Evolutionary conservation across 2,888 invertebrate genomes (phyloP).

Genomic region (Trachelus troglodyta): DNA sequence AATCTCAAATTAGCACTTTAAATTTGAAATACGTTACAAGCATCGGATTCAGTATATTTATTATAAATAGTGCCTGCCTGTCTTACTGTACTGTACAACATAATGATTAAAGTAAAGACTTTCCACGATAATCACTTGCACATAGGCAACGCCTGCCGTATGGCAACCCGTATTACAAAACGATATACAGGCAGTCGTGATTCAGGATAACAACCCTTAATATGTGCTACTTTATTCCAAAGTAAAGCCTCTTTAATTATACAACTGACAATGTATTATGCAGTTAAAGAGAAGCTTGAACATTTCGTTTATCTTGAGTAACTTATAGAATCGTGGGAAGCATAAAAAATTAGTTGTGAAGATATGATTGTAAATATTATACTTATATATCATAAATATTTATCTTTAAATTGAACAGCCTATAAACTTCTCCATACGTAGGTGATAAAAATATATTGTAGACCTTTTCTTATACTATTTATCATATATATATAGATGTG

Average conservation of each 20-base stretch:
- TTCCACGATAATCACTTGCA: not conserved
- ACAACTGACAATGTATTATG: not conserved
- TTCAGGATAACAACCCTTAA: not conserved
- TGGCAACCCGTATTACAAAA: not conserved
- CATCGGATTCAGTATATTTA: not conserved
- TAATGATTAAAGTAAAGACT: not conserved
- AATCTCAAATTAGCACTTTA: not conserved
- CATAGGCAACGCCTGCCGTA: not conserved
- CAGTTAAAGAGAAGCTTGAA: not conserved
- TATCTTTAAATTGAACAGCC: not conserved
- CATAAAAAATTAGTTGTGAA: not conserved
- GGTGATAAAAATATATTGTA: not conserved
- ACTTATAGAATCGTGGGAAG: not conserved
- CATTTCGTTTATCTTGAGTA: not conserved
- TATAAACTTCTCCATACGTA: not conserved
- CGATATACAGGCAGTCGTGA: not conserved
- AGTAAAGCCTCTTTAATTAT: not conserved
- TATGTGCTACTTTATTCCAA: not conserved
- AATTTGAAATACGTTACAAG: not conserved
- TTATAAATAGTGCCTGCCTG: not conserved
- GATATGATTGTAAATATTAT: not conserved
- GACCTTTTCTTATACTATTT: not conserved
- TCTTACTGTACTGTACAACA: not conserved
- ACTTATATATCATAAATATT: not conserved
- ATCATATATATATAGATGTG: not conserved